Evolutionary conservation across 2,113 vertebrate species (phyloP).

Genomic region (Pseudolaguvia tuberculata): DNA sequence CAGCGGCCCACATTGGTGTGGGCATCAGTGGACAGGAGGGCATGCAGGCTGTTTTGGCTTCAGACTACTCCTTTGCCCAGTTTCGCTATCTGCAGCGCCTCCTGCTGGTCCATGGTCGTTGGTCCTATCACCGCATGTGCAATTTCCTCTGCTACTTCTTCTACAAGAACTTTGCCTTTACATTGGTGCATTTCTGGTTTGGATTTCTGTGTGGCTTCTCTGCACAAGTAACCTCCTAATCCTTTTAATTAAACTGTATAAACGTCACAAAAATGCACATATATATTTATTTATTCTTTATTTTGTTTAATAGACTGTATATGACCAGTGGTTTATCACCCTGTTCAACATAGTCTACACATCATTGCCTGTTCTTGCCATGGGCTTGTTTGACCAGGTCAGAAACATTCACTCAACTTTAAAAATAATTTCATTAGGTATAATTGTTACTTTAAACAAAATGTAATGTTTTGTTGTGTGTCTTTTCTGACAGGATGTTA

Average conservation of each 20-base stretch:
- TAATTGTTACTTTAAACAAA: neutral
- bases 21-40: slow-evolving; percentile 78
- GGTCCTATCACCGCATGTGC: slow-evolving; percentile 78
- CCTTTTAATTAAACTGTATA: neutral
- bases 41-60: slow-evolving; percentile 74
- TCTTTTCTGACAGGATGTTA: slow-evolving; percentile 70
- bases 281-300: neutral
- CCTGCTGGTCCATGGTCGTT: slow-evolving; percentile 73
- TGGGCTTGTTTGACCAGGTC: slow-evolving; percentile 85
- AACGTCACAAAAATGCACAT: neutral
- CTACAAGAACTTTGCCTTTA: slow-evolving; percentile 80
- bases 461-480: neutral
- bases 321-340: slow-evolving; percentile 83
- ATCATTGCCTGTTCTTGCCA: slow-evolving; percentile 77
- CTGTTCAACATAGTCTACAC: slow-evolving; percentile 81
- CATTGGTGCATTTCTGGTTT: slow-evolving; percentile 79
- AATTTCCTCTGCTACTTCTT: slow-evolving; percentile 82
- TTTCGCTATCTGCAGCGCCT: slow-evolving; percentile 75
- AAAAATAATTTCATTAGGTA: neutral
- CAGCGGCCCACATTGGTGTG: slow-evolving; percentile 74
- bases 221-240: slow-evolving; percentile 63
- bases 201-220: slow-evolving; percentile 82
- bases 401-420: neutral
- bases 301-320: slow-evolving; percentile 71
- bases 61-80: slow-evolving; percentile 77